Evolutionary conservation across 2,888 invertebrate genomes (phyloP).

Genomic region (Euproctis similis): DNA sequence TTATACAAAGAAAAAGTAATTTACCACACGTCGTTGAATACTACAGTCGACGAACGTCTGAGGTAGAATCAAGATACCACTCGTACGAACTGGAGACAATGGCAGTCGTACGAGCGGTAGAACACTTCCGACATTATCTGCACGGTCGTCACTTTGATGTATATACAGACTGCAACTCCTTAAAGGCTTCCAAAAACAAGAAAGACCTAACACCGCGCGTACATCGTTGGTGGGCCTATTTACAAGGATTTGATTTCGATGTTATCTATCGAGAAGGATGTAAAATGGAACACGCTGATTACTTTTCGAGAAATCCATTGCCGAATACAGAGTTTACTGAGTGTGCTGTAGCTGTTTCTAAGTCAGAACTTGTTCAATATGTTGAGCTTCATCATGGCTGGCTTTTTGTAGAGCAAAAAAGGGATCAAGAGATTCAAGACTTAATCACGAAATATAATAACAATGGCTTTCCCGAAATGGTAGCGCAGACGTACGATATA

Average conservation of each 20-base stretch:
- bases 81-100: not conserved
- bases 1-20: not conserved
- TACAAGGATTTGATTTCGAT: not conserved
- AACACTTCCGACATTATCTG: not conserved
- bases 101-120: not conserved
- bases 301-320: constrained; percentile 8
- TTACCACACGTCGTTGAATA: not conserved
- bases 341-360: too few species aligned
- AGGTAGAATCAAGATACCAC: too few species aligned
- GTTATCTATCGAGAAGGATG: not conserved
- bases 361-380: too few species aligned
- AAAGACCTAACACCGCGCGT: not conserved
- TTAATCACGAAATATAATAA: constrained; percentile 10
- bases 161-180: not conserved
- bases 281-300: constrained; percentile 6
- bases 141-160: not conserved
- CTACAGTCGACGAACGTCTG: not conserved
- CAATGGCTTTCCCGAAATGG: constrained; percentile 1
- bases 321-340: too few species aligned
- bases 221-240: not conserved
- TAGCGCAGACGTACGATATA: constrained; percentile 21
- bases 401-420: not conserved
- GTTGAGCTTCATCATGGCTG: not conserved
- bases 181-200: not conserved
- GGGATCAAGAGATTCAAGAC: constrained; percentile 13